Base-by-base conservation (phyloP, 1,140 invertebrate genomes). In the Drosophila athabasca region DNA sequence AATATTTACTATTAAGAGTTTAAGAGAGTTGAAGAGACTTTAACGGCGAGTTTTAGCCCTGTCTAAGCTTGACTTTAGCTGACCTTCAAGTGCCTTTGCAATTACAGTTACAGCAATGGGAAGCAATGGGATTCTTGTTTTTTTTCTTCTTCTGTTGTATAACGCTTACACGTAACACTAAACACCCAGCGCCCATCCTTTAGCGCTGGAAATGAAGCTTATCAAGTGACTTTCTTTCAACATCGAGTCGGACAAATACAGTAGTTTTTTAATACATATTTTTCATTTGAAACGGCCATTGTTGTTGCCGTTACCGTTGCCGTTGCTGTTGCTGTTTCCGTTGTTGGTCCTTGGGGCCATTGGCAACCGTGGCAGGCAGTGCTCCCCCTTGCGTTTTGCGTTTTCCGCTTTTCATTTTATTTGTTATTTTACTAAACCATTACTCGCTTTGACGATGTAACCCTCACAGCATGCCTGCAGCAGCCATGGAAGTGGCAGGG, bases 391-490 rank as follows among this genome's bases (percentile, higher is more conserved):
- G 64, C 35, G 35, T 68, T 31, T 31, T 31, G 51, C 66, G 57
- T 69, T 65, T 15, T 35, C 1, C 17, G 17, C 17, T 19, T 19
- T 19, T 19, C 39, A 44, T 44, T 70, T 70, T 70, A 69, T 70
- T 69, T 70, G 58, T 69, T 69, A 59, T 69, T 69, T 68, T 9
- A 35, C 31, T 35, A 35, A 35, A 11, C 31, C 31, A 35, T 35
- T 39, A 5, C 35, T 26, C 7, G 19, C n/a, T 57, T 65, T 53
- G 68, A 46, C 57, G 35, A 13, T 13, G 51, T 58, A 76, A 59
- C 50, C 48, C 58, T 58, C 59, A 59, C 65, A 75, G 70, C 80
- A 51, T 9, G 68, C 79, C 62, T 75, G 64, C 78, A 71, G 39
- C 51, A 24, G 24, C 24, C 24, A 26, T 24, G 22, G 24, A 26